phyloP scores from a whole-genome alignment of 2,888 invertebrate genomes.

The Plebejus argus region DNA sequence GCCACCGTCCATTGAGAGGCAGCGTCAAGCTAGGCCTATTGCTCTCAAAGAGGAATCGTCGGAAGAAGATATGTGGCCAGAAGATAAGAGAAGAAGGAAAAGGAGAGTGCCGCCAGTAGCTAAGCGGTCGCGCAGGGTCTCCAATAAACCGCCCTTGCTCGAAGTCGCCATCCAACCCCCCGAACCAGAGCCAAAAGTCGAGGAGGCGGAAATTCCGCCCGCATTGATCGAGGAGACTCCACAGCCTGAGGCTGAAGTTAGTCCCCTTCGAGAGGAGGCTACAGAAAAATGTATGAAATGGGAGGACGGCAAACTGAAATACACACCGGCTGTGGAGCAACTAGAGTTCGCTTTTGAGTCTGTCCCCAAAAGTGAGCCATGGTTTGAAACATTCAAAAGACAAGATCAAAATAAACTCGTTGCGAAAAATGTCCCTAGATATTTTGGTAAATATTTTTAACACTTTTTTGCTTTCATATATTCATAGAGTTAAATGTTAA shows the following conservation, averaged over 20 bases:
- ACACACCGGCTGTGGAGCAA: constrained; percentile 80
- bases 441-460: constrained; percentile 71
- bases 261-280: constrained; percentile 60
- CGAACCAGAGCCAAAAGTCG: constrained; percentile 43
- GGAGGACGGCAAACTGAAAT: constrained; percentile 71
- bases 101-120: constrained; percentile 51
- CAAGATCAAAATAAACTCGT: constrained; percentile 87
- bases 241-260: constrained; percentile 47
- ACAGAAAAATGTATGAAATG: constrained; percentile 69
- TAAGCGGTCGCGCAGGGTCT: constrained; percentile 51
- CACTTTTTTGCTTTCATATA: neutral
- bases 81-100: constrained; percentile 59
- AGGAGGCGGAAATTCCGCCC: constrained; percentile 35
- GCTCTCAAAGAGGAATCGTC: constrained; percentile 74
- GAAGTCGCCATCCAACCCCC: constrained; percentile 45
- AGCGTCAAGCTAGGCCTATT: constrained; percentile 63
- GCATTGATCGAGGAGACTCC: constrained; percentile 39
- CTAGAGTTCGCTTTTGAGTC: constrained; percentile 88
- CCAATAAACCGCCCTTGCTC: constrained; percentile 38
- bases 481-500: no score
- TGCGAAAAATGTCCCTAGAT: constrained; percentile 81
- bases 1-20: constrained; percentile 60
- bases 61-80: constrained; percentile 72
- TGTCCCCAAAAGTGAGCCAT: constrained; percentile 86
- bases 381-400: constrained; percentile 89